Evolutionary conservation across 1,140 invertebrate genomes (phyloP).

Genomic region (Drosophila insularis): DNA sequence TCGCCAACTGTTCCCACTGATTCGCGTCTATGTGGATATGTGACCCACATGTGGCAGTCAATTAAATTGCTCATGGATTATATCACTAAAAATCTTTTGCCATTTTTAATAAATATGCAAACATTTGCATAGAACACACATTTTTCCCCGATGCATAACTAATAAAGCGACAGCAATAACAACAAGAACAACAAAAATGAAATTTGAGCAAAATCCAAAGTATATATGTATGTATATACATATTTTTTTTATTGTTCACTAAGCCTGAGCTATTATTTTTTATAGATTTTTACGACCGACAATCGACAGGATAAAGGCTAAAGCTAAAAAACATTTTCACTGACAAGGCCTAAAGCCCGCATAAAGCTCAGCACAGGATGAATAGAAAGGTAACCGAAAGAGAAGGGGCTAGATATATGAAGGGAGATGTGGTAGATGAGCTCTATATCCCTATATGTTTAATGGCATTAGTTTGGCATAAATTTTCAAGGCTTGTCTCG

Average conservation of each 20-base stretch:
- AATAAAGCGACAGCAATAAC: constrained; percentile 23
- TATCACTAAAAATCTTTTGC: constrained; percentile 59
- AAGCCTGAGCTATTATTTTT: constrained; percentile 55
- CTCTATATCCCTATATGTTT: constrained; percentile 36
- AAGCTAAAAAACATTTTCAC: constrained; percentile 69
- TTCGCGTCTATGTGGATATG: constrained; percentile 9
- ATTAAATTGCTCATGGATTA: constrained; percentile 73
- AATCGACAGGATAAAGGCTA: constrained; percentile 72
- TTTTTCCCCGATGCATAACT: constrained; percentile 19
- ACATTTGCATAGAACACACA: constrained; percentile 58
- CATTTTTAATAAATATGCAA: constrained; percentile 73
- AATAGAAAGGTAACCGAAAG: background rate
- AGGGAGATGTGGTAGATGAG: constrained; percentile 7
- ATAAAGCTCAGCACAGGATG: constrained; percentile 36
- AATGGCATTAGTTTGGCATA: constrained; percentile 68
- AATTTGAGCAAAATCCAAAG: constrained; percentile 15
- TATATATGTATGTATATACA: background rate
- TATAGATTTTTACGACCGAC: constrained; percentile 56
- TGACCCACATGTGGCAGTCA: constrained; percentile 71
- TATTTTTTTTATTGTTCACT: constrained; percentile 46
- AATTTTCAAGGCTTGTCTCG: constrained; percentile 48
- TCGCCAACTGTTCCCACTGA: constrained; percentile 14
- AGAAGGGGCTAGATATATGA: constrained; percentile 14
- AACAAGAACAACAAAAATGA: background rate
- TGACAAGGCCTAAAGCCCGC: constrained; percentile 53